Evolutionary conservation across 1,140 invertebrate species (phyloP).

Genomic region (Papilio xuthus): DNA sequence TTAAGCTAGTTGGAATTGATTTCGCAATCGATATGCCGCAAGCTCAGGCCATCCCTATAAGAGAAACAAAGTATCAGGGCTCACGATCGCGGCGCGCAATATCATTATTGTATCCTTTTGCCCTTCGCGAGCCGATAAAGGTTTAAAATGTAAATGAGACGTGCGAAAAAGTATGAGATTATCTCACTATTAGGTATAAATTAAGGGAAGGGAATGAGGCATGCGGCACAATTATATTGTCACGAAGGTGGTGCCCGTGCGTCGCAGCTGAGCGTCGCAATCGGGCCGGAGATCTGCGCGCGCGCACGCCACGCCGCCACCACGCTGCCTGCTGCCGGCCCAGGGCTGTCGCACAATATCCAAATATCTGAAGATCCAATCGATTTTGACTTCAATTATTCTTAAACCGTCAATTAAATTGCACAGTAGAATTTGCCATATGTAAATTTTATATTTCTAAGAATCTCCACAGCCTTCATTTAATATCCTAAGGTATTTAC

Average conservation of each 20-base stretch:
- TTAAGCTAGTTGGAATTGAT: conserved; percentile 17
- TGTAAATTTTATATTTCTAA: background rate
- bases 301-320: conserved; percentile 58
- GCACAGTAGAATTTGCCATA: background rate
- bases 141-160: conserved; percentile 79
- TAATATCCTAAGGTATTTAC: too few species aligned
- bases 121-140: conserved; percentile 59
- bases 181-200: conserved; percentile 80
- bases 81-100: conserved; percentile 65
- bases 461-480: too few species aligned
- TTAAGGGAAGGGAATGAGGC: conserved; percentile 72
- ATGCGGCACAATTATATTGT: conserved; percentile 79
- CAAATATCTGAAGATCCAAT: conserved; percentile 19
- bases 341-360: conserved; percentile 44
- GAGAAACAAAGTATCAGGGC: conserved; percentile 52
- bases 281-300: conserved; percentile 59
- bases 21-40: conserved; percentile 35
- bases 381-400: conserved; percentile 19
- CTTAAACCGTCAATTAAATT: conserved; percentile 16
- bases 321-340: conserved; percentile 24
- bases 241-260: conserved; percentile 65
- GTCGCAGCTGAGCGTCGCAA: conserved; percentile 67
- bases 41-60: conserved; percentile 43
- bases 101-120: conserved; percentile 74
- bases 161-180: conserved; percentile 77